These are phyloP conservation scores for Dendrolimus houi DNA, from an alignment of 2,888 invertebrate species.

Conservation along the genomic window DNA sequence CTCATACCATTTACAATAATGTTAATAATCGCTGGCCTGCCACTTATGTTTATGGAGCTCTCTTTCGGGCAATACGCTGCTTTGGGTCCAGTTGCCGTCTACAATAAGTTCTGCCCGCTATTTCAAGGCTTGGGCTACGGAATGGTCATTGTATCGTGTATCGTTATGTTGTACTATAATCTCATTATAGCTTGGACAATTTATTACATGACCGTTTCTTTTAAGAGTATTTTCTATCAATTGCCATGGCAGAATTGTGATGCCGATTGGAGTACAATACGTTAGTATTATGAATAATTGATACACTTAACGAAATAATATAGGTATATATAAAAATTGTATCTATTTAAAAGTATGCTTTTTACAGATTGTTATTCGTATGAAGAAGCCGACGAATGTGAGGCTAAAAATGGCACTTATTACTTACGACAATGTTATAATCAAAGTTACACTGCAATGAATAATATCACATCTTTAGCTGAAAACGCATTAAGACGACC, in stretches of 20 bases:
- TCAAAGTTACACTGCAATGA: slow-evolving; percentile 65
- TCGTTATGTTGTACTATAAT: slow-evolving; percentile 86
- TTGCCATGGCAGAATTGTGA: slow-evolving; percentile 85
- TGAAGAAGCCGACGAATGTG: slow-evolving; percentile 79
- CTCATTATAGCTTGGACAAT: slow-evolving; percentile 87
- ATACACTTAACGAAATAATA: no score
- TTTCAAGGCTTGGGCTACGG: slow-evolving; percentile 85
- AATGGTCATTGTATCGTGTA: slow-evolving; percentile 85
- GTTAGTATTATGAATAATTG: slow-evolving; percentile 47
- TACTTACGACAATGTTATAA: slow-evolving; percentile 79
- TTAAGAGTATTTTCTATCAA: slow-evolving; percentile 79
- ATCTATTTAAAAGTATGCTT: slow-evolving; percentile 1
- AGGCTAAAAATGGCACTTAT: slow-evolving; percentile 78
- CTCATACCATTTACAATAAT: slow-evolving; percentile 89
- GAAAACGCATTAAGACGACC: slow-evolving; percentile 76
- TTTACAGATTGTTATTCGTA: slow-evolving; percentile 81
- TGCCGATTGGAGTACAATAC: slow-evolving; percentile 80
- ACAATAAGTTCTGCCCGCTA: slow-evolving; percentile 86
- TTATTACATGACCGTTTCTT: slow-evolving; percentile 80
- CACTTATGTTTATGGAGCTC: slow-evolving; percentile 90
- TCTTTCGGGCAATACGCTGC: slow-evolving; percentile 90
- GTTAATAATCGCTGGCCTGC: slow-evolving; percentile 87
- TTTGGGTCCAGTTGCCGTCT: slow-evolving; percentile 86
- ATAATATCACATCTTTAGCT: slow-evolving; percentile 75
- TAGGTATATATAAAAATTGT: not conserved